These are phyloP conservation scores for Pheosia gnoma DNA, from an alignment of 2,888 invertebrate genomes.

Conservation along the genomic window DNA sequence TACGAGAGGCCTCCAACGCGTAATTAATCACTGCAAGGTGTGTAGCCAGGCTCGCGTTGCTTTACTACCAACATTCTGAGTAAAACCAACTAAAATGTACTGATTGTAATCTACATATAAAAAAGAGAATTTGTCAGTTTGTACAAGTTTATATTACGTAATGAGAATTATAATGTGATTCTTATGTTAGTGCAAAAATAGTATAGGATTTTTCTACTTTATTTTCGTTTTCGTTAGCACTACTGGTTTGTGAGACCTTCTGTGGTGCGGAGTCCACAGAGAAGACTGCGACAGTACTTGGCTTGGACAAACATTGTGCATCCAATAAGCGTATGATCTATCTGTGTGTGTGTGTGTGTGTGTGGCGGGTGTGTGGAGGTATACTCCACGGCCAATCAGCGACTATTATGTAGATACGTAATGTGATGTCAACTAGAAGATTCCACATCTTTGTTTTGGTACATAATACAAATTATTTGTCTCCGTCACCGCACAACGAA, in stretches of 20 bases:
- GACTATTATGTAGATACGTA: background rate
- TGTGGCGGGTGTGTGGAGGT: background rate
- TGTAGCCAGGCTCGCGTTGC: constrained; percentile 2
- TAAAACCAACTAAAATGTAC: constrained; percentile 35
- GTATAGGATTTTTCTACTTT: constrained; percentile 36
- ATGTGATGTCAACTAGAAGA: background rate
- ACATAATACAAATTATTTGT: background rate
- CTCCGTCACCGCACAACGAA: background rate
- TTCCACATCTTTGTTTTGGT: background rate
- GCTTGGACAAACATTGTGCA: background rate
- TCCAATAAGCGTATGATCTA: background rate
- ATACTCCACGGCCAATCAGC: background rate
- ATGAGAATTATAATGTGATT: constrained; percentile 47
- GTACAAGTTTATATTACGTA: constrained; percentile 52
- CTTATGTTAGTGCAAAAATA: constrained; percentile 53
- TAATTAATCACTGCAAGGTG: background rate
- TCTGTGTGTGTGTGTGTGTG: background rate
- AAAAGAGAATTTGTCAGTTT: constrained; percentile 49
- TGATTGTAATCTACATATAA: constrained; percentile 33
- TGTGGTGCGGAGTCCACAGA: background rate
- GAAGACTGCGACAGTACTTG: too few relatives aligned
- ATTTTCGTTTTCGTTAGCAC: constrained; percentile 31
- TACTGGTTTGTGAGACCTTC: constrained; percentile 12
- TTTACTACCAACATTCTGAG: constrained; percentile 4
- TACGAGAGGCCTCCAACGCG: background rate